Conservation (phyloP, 2,888 invertebrate species). For the Tachystola acroxantha region DNA sequence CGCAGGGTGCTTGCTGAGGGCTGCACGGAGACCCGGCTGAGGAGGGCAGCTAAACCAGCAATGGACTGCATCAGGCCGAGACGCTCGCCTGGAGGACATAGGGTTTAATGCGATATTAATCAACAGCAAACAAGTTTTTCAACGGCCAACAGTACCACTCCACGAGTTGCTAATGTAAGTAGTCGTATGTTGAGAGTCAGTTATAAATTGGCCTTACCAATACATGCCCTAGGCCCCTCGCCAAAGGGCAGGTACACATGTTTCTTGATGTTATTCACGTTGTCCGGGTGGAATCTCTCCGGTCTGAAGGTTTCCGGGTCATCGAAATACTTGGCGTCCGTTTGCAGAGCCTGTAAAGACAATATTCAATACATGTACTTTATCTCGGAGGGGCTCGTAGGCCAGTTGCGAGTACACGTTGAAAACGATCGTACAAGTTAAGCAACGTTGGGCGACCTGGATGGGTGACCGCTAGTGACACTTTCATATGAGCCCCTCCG, state of each 20-base stretch:
- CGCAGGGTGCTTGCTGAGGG: constrained; percentile 13
- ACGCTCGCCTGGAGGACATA: constrained; percentile 17
- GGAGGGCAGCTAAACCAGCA: constrained; percentile 19
- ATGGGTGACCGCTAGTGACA: no score
- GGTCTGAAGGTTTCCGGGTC: constrained; percentile 25
- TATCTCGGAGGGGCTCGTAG: no score
- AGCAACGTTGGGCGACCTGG: no score
- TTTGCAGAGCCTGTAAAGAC: constrained; percentile 25
- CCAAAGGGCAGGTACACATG: constrained; percentile 26
- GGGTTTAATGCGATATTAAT: no score
- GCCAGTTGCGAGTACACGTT: no score
- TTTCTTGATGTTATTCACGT: constrained; percentile 13
- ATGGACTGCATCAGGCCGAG: constrained; percentile 21
- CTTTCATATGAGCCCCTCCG: no score
- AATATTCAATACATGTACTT: no score
- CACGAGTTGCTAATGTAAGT: no score
- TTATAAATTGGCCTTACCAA: constrained; percentile 18
- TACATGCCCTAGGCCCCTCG: constrained; percentile 24
- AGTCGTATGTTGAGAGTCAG: no score
- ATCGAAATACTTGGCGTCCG: constrained; percentile 24
- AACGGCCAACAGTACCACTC: no score
- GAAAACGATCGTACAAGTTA: no score
- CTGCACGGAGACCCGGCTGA: constrained; percentile 16
- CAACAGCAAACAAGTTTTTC: no score
- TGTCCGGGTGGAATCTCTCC: constrained; percentile 21